phyloP scores from a whole-genome alignment of 2,888 invertebrate genomes.

The Hyposoter dolosus region DNA sequence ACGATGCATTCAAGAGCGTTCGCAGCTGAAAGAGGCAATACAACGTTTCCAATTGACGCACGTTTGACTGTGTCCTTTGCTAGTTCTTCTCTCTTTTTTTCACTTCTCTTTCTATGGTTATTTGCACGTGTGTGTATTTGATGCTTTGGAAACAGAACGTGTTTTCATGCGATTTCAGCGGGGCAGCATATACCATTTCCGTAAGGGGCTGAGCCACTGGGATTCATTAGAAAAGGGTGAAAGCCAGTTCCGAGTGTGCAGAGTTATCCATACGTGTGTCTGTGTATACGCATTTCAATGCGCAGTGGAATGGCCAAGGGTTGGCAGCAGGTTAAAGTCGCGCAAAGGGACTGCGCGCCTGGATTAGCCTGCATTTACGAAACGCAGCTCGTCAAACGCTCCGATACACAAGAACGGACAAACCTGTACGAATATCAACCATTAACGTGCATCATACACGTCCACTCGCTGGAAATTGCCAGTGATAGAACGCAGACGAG shows the following conservation, averaged over 20 bases:
- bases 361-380: conserved; percentile 80
- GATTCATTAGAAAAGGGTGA: conserved; percentile 56
- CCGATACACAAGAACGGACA: conserved; percentile 60
- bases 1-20: conserved; percentile 38
- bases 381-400: conserved; percentile 71
- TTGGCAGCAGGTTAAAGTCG: conserved; percentile 45
- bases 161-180: conserved; percentile 13
- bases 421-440: conserved; percentile 45
- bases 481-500: conserved; percentile 24
- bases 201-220: conserved; percentile 32
- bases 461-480: conserved; percentile 49
- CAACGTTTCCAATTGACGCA: conserved; percentile 74
- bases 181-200: conserved; percentile 1
- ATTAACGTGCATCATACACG: conserved; percentile 44
- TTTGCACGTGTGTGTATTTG: conserved; percentile 2
- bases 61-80: conserved; percentile 73
- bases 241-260: conserved; percentile 23
- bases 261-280: background rate
- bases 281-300: conserved; percentile 15
- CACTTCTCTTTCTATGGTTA: background rate
- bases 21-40: conserved; percentile 67
- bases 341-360: conserved; percentile 70
- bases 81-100: conserved; percentile 9
- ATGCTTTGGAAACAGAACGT: conserved; percentile 36
- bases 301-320: conserved; percentile 43